Percentiles rank a stretch among this genome's conserved stretches.
These are phyloP conservation scores for Allobates femoralis DNA, from an alignment of 2,797 vertebrate species.

Conservation along the genomic window DNA sequence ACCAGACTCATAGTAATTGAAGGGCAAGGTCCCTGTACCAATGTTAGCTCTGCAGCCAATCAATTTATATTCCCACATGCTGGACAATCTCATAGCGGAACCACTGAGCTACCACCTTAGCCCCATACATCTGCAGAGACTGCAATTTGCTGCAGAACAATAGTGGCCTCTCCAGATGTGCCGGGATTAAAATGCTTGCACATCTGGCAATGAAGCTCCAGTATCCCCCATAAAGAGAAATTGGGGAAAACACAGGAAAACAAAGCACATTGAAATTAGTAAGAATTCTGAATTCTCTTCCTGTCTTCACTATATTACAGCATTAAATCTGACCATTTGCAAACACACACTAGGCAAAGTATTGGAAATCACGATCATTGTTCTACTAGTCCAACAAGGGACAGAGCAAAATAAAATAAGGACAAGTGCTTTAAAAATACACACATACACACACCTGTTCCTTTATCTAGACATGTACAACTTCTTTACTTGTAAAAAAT, in stretches of 20 bases:
- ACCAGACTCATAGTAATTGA: slow-evolving; percentile 63
- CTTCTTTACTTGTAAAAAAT: not conserved
- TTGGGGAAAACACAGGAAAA: slow-evolving; percentile 52
- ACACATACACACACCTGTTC: not conserved
- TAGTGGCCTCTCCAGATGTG: slow-evolving; percentile 56
- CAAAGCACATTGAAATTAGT: slow-evolving; percentile 48
- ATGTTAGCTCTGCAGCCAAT: slow-evolving; percentile 50
- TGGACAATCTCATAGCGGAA: slow-evolving; percentile 44
- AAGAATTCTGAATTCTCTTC: slow-evolving; percentile 8
- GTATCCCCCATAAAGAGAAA: slow-evolving; percentile 54
- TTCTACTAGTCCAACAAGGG: not conserved
- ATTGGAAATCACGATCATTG: slow-evolving; percentile 20
- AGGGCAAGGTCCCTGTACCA: slow-evolving; percentile 53
- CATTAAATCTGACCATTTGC: slow-evolving; percentile 31
- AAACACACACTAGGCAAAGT: slow-evolving; percentile 29
- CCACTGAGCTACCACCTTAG: slow-evolving; percentile 55
- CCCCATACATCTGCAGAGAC: slow-evolving; percentile 9
- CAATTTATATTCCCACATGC: slow-evolving; percentile 33
- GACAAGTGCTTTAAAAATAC: not conserved
- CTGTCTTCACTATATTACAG: slow-evolving; percentile 44
- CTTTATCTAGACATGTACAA: not conserved
- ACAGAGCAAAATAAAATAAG: not conserved
- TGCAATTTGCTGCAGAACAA: slow-evolving; percentile 52
- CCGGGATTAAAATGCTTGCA: slow-evolving; percentile 48
- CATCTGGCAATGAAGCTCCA: slow-evolving; percentile 58